Conservation (phyloP, 64 coral and sea anemone species). For the Catalaphyllia jardinei region DNA sequence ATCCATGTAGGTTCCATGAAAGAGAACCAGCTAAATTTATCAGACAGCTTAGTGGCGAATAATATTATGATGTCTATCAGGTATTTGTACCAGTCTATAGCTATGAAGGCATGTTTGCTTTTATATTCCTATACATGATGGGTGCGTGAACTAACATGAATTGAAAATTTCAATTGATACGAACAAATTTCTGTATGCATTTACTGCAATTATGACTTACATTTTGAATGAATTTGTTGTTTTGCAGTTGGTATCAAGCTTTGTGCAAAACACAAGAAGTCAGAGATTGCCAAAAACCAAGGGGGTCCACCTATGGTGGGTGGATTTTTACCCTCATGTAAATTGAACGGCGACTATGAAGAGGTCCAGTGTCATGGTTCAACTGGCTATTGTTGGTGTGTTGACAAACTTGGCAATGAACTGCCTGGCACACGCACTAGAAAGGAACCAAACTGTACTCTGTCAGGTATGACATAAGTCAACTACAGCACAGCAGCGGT, state of each 20-base stretch:
- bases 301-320: slow-evolving; percentile 11
- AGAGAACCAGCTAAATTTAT: too few relatives aligned
- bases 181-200: too few relatives aligned
- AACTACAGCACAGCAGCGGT: too few relatives aligned
- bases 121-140: too few relatives aligned
- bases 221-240: background rate
- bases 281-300: background rate
- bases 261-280: slow-evolving; percentile 2
- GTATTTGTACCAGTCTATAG: too few relatives aligned
- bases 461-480: slow-evolving; percentile 20
- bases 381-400: slow-evolving; percentile 76
- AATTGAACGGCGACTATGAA: slow-evolving; percentile 71
- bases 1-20: too few relatives aligned
- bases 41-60: too few relatives aligned
- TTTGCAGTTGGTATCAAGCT: slow-evolving; percentile 28
- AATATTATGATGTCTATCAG: too few relatives aligned
- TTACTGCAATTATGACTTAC: too few relatives aligned
- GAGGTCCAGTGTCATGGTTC: slow-evolving; percentile 77
- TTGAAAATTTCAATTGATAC: too few relatives aligned
- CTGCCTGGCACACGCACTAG: slow-evolving; percentile 7
- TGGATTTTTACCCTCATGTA: slow-evolving; percentile 52
- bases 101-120: too few relatives aligned
- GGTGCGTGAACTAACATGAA: too few relatives aligned
- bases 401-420: slow-evolving; percentile 58
- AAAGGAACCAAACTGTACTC: slow-evolving; percentile 33